A percentile compares a stretch with the other conserved stretches of the same genome.
Conservation (phyloP, 2,888 invertebrate species). For the Thera britannica region DNA sequence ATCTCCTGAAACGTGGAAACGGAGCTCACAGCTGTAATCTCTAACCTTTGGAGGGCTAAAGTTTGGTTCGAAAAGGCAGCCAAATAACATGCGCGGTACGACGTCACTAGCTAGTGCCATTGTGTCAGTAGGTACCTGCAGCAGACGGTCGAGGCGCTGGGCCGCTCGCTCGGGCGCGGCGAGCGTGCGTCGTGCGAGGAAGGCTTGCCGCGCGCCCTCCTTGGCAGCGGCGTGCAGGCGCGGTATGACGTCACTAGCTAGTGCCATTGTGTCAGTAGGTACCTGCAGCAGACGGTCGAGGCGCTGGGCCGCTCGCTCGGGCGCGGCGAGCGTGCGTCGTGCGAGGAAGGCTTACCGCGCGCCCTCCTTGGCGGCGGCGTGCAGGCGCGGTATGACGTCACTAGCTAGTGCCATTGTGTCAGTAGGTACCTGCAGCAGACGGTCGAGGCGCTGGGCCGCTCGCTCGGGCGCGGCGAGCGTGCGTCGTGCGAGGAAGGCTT, state of each 20-base stretch:
- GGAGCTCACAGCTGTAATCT: background rate
- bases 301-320: too few relatives aligned
- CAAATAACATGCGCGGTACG: slow-evolving; percentile 7
- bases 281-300: too few relatives aligned
- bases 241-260: too few relatives aligned
- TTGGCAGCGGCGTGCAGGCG: too few relatives aligned
- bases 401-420: background rate
- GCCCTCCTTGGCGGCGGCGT: slow-evolving; percentile 21
- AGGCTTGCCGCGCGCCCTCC: slow-evolving; percentile 2
- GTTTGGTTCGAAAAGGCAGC: too few relatives aligned
- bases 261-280: too few relatives aligned
- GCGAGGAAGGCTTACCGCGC: slow-evolving; percentile 14
- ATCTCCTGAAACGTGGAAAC: slow-evolving; percentile 44
- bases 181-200: slow-evolving; percentile 37
- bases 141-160: too few relatives aligned
- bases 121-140: too few relatives aligned
- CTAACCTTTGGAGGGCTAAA: background rate
- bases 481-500: slow-evolving; percentile 42
- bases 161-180: too few relatives aligned
- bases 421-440: slow-evolving; percentile 28
- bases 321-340: too few relatives aligned
- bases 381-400: slow-evolving; percentile 21
- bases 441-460: slow-evolving; percentile 19
- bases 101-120: too few relatives aligned
- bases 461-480: slow-evolving; percentile 37